These are phyloP conservation scores for Gallinago media DNA, from an alignment of 2,113 vertebrate species.

Conservation along the genomic window DNA sequence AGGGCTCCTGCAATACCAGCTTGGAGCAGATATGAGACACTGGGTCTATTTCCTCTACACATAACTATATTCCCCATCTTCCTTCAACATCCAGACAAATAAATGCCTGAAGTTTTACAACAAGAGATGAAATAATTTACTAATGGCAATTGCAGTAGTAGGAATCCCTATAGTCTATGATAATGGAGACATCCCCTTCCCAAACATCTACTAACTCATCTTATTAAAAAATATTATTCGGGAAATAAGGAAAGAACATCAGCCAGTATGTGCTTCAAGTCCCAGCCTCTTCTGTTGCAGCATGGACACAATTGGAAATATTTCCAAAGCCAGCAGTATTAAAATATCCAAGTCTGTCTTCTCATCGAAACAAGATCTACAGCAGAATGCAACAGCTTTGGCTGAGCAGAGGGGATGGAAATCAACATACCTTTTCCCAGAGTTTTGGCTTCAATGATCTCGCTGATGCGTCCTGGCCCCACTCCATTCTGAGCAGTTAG, in stretches of 20 bases:
- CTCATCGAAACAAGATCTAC: background rate
- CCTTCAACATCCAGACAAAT: background rate
- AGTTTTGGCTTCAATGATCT: slow-evolving; percentile 98
- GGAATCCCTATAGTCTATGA: background rate
- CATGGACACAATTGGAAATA: background rate
- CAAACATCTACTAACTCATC: background rate
- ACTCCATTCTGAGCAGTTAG: slow-evolving; percentile 98
- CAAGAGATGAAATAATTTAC: background rate
- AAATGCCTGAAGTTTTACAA: background rate
- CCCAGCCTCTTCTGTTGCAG: background rate
- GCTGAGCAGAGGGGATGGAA: background rate
- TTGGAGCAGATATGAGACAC: background rate
- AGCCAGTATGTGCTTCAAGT: background rate
- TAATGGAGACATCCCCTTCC: background rate
- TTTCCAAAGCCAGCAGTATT: background rate
- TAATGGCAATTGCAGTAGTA: background rate
- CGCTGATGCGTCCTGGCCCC: slow-evolving; percentile 96
- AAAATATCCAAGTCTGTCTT: background rate
- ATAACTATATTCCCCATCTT: background rate
- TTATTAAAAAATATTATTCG: background rate
- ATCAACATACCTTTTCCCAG: slow-evolving; percentile 89
- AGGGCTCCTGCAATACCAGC: background rate
- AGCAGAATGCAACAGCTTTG: background rate
- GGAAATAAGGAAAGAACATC: background rate
- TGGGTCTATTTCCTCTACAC: background rate